Percentiles rank a stretch among this genome's conserved stretches.
phyloP scores from a whole-genome alignment of 2,888 invertebrate species.

The Scotopteryx bipunctaria region DNA sequence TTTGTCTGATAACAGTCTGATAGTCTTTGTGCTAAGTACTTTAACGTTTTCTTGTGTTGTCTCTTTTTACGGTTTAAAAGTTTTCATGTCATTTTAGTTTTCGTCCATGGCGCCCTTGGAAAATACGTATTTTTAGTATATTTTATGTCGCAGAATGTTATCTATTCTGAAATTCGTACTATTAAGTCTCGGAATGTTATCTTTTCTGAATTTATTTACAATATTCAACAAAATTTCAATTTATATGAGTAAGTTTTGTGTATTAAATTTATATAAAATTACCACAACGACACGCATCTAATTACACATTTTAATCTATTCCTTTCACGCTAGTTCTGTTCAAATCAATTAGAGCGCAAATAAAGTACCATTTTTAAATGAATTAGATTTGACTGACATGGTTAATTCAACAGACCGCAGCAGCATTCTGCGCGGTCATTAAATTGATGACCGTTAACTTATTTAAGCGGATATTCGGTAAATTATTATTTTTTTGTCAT shows the following conservation, averaged over 20 bases:
- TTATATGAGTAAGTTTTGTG: neutral
- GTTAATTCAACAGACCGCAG: too few relatives aligned
- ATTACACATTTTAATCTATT: conserved; percentile 44
- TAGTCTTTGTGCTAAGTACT: conserved; percentile 2
- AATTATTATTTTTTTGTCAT: too few relatives aligned
- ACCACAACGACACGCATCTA: conserved; percentile 34
- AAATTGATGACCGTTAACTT: too few relatives aligned
- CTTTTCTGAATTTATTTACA: too few relatives aligned
- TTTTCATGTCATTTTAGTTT: neutral
- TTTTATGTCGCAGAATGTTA: too few relatives aligned
- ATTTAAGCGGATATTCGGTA: too few relatives aligned
- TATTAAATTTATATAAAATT: conserved; percentile 15
- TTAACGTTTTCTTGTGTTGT: neutral
- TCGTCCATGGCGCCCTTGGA: too few relatives aligned
- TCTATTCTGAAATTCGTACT: too few relatives aligned
- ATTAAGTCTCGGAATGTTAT: too few relatives aligned
- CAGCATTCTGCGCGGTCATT: too few relatives aligned
- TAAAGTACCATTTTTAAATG: conserved; percentile 30
- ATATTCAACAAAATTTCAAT: neutral
- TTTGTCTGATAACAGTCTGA: conserved; percentile 1
- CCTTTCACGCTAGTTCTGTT: conserved; percentile 45
- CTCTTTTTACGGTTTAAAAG: neutral
- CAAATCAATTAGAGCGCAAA: conserved; percentile 47
- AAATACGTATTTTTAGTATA: too few relatives aligned
- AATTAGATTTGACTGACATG: conserved; percentile 29